Evolutionary conservation across 2,797 vertebrate species (phyloP).

Genomic region (Dendrocincla fuliginosa): DNA sequence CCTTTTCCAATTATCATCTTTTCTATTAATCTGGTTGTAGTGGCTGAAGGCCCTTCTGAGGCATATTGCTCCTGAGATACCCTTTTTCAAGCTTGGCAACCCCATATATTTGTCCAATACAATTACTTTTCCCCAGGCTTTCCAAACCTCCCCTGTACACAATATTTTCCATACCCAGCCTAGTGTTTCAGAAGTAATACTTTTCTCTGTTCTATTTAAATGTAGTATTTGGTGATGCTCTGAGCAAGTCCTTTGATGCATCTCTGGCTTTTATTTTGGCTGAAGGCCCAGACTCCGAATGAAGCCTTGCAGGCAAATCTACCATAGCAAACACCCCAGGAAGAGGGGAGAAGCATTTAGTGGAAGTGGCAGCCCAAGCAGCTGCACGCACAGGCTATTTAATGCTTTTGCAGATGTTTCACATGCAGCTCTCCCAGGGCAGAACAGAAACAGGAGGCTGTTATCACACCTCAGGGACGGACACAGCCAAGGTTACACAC

Average conservation of each 20-base stretch:
- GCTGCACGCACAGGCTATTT: background rate
- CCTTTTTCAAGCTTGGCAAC: background rate
- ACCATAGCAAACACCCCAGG: background rate
- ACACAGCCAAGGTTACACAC: background rate
- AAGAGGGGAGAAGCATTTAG: background rate
- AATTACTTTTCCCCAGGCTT: background rate
- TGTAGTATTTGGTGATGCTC: background rate
- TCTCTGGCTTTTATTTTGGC: constrained; percentile 20
- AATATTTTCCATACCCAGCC: background rate
- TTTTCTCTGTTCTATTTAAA: background rate
- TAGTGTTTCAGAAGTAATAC: background rate
- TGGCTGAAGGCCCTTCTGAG: background rate
- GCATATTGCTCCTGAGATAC: background rate
- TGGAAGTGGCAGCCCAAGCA: constrained; percentile 2
- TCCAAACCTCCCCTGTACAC: background rate
- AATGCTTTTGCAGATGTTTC: background rate
- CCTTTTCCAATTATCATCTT: background rate
- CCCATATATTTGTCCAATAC: background rate
- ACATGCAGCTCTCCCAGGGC: background rate
- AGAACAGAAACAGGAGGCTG: background rate
- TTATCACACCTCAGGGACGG: background rate
- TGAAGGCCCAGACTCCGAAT: constrained; percentile 6
- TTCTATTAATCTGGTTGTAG: background rate
- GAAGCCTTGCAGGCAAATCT: background rate
- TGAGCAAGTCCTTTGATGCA: constrained; percentile 3